Evolutionary conservation across 2,113 vertebrate genomes (phyloP).

Genomic region (Sterna hirundo): DNA sequence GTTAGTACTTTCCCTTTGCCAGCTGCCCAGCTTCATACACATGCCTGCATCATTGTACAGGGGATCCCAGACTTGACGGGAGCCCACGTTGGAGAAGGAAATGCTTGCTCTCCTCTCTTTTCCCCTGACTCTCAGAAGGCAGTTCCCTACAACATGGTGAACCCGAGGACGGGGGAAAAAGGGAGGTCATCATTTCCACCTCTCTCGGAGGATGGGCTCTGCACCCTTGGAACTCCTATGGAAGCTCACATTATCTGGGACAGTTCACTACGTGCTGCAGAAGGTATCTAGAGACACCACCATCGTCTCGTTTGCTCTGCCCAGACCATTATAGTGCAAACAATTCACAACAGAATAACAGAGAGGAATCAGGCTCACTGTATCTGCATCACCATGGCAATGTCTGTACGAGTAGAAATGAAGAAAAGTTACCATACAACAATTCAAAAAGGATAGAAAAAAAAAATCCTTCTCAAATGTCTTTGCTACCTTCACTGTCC

Average conservation of each 20-base stretch:
- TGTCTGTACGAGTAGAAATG: background rate
- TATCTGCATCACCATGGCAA: background rate
- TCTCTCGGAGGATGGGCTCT: background rate
- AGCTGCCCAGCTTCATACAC: background rate
- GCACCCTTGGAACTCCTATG: background rate
- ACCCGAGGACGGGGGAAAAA: background rate
- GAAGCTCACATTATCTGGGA: background rate
- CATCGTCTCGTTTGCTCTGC: background rate
- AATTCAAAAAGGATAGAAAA: background rate
- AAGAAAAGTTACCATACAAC: background rate
- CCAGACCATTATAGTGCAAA: background rate
- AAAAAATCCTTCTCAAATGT: background rate
- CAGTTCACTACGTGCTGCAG: background rate
- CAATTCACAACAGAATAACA: background rate
- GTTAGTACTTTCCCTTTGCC: background rate
- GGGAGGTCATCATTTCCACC: background rate
- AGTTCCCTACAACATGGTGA: background rate
- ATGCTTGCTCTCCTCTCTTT: rapidly evolving
- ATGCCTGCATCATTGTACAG: rapidly evolving
- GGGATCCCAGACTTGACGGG: background rate
- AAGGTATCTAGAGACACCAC: background rate
- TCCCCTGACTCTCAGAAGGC: background rate
- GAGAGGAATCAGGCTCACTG: background rate
- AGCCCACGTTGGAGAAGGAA: background rate
- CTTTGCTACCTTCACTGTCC: background rate